phyloP scores from a whole-genome alignment of 2,797 vertebrate species.

The Eospalax fontanierii region DNA sequence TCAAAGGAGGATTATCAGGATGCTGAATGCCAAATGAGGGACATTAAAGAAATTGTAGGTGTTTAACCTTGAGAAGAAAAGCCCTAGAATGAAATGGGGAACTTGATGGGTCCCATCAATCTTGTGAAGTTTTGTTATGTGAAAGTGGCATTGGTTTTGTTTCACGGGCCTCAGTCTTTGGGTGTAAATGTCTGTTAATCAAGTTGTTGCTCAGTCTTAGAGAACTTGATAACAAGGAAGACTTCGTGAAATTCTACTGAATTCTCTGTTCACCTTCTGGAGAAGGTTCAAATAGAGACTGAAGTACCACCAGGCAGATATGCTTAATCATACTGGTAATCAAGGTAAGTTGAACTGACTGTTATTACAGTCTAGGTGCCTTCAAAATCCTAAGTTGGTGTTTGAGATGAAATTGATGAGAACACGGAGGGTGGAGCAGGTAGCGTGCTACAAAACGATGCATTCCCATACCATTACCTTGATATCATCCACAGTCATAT shows the following conservation, averaged over 20 bases:
- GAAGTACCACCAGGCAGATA: background rate
- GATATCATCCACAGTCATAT: background rate
- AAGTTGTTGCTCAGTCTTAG: slow-evolving; percentile 47
- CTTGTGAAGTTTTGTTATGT: slow-evolving; percentile 56
- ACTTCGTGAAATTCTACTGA: slow-evolving; percentile 61
- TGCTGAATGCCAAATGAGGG: slow-evolving; percentile 76
- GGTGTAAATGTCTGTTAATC: slow-evolving; percentile 46
- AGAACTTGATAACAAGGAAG: slow-evolving; percentile 60
- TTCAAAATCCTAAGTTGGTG: slow-evolving; percentile 5
- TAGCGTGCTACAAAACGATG: background rate
- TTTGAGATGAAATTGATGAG: background rate
- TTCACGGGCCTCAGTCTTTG: background rate
- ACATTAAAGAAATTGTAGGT: slow-evolving; percentile 79
- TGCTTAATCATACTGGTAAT: slow-evolving; percentile 67
- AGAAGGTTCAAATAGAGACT: slow-evolving; percentile 34
- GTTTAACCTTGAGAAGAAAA: slow-evolving; percentile 84
- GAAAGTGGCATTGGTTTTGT: slow-evolving; percentile 49
- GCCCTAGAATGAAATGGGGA: slow-evolving; percentile 60
- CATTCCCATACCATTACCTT: background rate
- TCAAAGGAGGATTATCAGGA: slow-evolving; percentile 73
- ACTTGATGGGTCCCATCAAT: slow-evolving; percentile 62
- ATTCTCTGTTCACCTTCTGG: background rate
- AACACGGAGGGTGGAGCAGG: background rate
- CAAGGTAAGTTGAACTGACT: slow-evolving; percentile 33
- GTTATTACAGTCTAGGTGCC: background rate